A percentile compares a stretch with the other conserved stretches of the same genome.
phyloP scores from a whole-genome alignment of 2,797 vertebrate species.

The Propithecus deckenii region DNA sequence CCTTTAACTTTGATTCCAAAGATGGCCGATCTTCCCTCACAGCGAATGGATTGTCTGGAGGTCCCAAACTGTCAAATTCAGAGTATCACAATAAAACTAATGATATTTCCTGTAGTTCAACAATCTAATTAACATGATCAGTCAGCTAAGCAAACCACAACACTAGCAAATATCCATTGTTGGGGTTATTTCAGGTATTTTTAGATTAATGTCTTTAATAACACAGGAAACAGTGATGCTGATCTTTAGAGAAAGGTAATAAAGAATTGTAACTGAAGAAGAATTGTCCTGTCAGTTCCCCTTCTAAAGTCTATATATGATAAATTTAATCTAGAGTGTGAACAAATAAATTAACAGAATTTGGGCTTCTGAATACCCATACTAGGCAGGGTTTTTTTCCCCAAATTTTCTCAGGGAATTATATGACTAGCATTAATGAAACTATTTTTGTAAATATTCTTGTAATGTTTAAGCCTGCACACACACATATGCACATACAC shows the following conservation, averaged over 20 bases:
- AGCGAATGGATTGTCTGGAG: background rate
- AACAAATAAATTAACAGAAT: constrained; percentile 34
- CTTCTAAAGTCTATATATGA: background rate
- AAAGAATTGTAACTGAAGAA: constrained; percentile 45
- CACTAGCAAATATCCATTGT: constrained; percentile 24
- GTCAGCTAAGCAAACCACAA: constrained; percentile 39
- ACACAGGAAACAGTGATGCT: constrained; percentile 26
- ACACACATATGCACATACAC: too few relatives aligned
- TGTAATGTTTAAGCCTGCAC: background rate
- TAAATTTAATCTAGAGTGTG: background rate
- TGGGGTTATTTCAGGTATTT: constrained; percentile 60
- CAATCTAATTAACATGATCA: constrained; percentile 70
- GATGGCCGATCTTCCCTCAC: background rate
- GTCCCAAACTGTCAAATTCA: background rate
- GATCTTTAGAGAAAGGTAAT: constrained; percentile 59
- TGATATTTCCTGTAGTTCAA: constrained; percentile 43
- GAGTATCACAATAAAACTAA: constrained; percentile 17
- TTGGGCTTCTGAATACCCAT: background rate
- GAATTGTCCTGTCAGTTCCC: constrained; percentile 14
- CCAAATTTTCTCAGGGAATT: background rate
- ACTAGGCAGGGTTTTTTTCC: background rate
- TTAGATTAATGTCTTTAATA: constrained; percentile 71
- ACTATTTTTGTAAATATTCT: background rate
- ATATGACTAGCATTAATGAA: background rate
- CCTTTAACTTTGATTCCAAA: background rate